Evolutionary conservation across 2,888 invertebrate species (phyloP).

Genomic region (Netelia inedita): DNA sequence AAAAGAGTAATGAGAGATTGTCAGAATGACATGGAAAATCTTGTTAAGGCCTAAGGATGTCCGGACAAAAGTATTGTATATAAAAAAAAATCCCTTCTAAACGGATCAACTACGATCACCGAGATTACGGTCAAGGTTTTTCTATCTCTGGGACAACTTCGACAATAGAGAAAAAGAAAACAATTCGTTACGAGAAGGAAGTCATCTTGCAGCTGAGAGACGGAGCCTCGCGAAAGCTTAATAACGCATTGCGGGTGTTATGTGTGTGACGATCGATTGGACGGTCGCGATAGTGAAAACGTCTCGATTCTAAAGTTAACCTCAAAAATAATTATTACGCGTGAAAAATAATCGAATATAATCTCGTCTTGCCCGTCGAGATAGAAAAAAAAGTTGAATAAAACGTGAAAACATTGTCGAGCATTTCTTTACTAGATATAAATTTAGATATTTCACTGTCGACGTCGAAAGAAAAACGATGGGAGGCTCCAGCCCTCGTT

Average conservation of each 20-base stretch:
- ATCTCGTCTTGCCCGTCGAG: no score
- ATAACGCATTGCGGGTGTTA: constrained; percentile 70
- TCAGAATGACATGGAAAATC: constrained; percentile 41
- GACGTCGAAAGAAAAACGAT: constrained; percentile 33
- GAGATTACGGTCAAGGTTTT: constrained; percentile 78
- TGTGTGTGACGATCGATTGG: constrained; percentile 56
- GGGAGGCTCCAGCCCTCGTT: constrained; percentile 24
- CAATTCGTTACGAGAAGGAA: constrained; percentile 66
- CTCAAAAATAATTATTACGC: neutral
- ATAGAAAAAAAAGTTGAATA: no score
- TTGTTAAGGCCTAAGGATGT: constrained; percentile 41
- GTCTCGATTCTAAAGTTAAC: neutral
- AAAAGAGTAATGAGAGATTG: constrained; percentile 20
- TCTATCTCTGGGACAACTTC: constrained; percentile 75
- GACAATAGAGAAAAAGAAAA: constrained; percentile 63
- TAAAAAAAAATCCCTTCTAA: constrained; percentile 52
- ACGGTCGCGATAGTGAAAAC: constrained; percentile 22
- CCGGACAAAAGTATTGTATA: constrained; percentile 36
- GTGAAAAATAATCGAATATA: neutral
- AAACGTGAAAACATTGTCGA: no score
- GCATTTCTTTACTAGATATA: no score
- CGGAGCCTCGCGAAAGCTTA: constrained; percentile 64
- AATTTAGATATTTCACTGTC: constrained; percentile 17
- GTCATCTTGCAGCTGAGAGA: constrained; percentile 48
- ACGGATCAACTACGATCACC: constrained; percentile 55